Base-by-base conservation (phyloP, 2,888 invertebrate genomes). In the Eupithecia insigniata region DNA sequence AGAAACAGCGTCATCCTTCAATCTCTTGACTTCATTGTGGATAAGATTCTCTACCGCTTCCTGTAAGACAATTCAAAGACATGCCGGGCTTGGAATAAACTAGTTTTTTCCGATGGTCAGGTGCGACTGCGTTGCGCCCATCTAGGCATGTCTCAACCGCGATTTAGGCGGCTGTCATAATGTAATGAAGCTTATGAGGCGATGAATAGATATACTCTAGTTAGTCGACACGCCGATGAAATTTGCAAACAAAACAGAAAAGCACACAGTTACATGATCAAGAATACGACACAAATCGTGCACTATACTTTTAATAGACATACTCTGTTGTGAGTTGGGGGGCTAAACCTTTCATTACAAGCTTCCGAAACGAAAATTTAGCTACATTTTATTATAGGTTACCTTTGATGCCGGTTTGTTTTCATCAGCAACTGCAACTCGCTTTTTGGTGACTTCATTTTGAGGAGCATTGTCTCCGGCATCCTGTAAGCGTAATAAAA, bases 361-460 rank as follows among this genome's bases (percentile, higher is more conserved):
- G 22, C n/a, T 51, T 55, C 22, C 4, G 26, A 3, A 22, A 26
- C 55, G 22, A 10, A 26, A 5, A 55, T 26, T 26, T 55, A n/a
- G n/a, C n/a, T n/a, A 46, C n/a, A n/a, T 46, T 8, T 7, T 46
- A 22, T 26, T 26, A 18, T 70, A 65, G 39, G 26, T 75, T 89
- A 94, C 93, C 92, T 93, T 93, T 73, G 88, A 80, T n/a, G 87
- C 78, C 30, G 87, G 72, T 80, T 91, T 92, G 0, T 85, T 78
- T 64, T 92, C 93, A n/a, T 92, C 94, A 8, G 87, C 83, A 4
- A 86, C 87, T 1, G 89, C 89, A 26, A 90, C 90, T 39, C 92
- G 86, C 81, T 92, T 94, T 87, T 93, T 93, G 72, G 88, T 82
- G 6, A 89, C 87, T 79, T 94, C 92, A 71, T 88, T 90, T 75